Base-by-base conservation (phyloP, 2,113 vertebrate species). In the Atractosteus spatula region DNA sequence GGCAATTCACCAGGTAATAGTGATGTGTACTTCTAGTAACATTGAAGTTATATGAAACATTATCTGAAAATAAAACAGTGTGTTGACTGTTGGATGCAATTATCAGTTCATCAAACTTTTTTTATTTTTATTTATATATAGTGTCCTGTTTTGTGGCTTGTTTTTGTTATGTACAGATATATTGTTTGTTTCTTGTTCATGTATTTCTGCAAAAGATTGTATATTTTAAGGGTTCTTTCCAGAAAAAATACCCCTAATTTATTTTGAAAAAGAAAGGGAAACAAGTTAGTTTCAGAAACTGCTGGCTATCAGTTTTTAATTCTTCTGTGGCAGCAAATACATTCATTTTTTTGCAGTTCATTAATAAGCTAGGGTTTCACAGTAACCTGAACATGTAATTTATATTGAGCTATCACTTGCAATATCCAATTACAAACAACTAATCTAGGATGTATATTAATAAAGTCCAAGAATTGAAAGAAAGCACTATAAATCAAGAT, bases 181-280 rank as follows among this genome's bases (percentile, higher is more conserved):
- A 29, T 29, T 29, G 29, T 29, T 29, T 29, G 29, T 29, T 29
- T 2, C 29, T 1, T 51, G 47, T 51, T 5, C 47, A 51, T 7
- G 47, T 1, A 7, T 51, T 5, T 2, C 47, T 51, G 47, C 47
- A 5, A 51, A 51, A 51, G 47, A 51, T 10, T 51, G 47, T 51
- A 29, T 51, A 51, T 7, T 7, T 5, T 51, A 3, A 51, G 47
- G 47, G 10, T 7, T 51, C 47, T 10, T 7, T 51, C 47, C 47
- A 10, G 47, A 7, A 51, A 51, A 51, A 51, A 51, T 51, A 51
- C 5, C 1, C 47, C 70, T 59, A 6, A 2, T 59, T 59, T 59
- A n/a, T 13, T 62, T 56, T 71, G 43, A 69, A 51, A 68, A 55
- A 70, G 64, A 78, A 47, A 56, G 72, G 12, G 41, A 70, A 41